phyloP scores from a whole-genome alignment of 1,140 invertebrate species.

The Lepidurus couesii region DNA sequence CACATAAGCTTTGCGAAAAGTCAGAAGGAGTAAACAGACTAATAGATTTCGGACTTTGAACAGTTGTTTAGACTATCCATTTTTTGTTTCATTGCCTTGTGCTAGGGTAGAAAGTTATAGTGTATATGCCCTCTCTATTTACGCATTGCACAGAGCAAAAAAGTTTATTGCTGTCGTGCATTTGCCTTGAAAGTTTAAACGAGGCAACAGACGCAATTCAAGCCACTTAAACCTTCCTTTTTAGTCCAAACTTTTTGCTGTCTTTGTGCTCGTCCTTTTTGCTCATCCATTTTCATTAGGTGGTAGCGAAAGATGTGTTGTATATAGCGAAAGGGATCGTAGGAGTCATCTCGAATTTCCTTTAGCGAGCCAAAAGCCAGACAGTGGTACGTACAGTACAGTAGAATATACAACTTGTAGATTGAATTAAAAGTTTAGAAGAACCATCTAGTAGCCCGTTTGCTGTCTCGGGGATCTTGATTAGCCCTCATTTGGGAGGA shows the following conservation, averaged over 20 bases:
- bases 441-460: not conserved
- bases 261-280: not conserved
- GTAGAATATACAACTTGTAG: too few relatives aligned
- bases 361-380: not conserved
- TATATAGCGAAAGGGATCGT: not conserved
- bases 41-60: not conserved
- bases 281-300: not conserved
- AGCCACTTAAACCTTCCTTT: not conserved
- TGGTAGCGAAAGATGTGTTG: not conserved
- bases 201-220: constrained; percentile 15
- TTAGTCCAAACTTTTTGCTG: not conserved
- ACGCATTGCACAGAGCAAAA: not conserved
- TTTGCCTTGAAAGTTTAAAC: constrained; percentile 18
- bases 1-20: not conserved
- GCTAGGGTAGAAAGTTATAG: not conserved
- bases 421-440: not conserved
- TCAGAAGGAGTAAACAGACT: not conserved
- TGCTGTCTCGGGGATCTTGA: too few relatives aligned
- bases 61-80: not conserved
- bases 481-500: too few relatives aligned
- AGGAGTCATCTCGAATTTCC: constrained; percentile 4
- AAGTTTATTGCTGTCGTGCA: not conserved
- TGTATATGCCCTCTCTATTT: not conserved
- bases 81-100: not conserved
- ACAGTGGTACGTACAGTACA: too few relatives aligned